phyloP scores from a whole-genome alignment of 2,797 vertebrate genomes.

The Miichthys miiuy region DNA sequence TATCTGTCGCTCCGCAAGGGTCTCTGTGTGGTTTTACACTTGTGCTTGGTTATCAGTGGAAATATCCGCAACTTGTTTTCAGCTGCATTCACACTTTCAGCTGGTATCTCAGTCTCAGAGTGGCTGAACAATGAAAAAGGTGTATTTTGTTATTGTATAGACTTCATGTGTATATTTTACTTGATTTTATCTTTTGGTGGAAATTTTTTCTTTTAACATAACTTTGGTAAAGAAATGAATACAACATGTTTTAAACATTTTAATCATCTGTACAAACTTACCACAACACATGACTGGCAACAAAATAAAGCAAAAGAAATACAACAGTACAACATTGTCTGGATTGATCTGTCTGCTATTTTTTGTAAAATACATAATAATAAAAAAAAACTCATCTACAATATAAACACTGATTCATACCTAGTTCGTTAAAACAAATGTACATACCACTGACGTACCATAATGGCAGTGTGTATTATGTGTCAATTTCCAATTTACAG shows the following conservation, averaged over 20 bases:
- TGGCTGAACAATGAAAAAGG: background rate
- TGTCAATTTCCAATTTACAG: constrained; percentile 64
- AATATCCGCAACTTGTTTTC: constrained; percentile 48
- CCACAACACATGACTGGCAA: constrained; percentile 55
- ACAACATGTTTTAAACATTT: constrained; percentile 64
- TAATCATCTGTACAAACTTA: constrained; percentile 83
- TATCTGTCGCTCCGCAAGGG: background rate
- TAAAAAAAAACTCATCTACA: constrained; percentile 76
- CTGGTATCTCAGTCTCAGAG: background rate
- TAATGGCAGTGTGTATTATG: constrained; percentile 55
- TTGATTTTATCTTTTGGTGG: background rate
- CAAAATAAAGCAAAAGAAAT: constrained; percentile 52
- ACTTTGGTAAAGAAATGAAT: constrained; percentile 7
- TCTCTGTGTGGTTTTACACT: constrained; percentile 58
- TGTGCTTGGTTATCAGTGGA: constrained; percentile 43
- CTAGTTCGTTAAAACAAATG: constrained; percentile 73
- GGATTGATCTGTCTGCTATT: constrained; percentile 50
- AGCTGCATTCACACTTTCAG: background rate
- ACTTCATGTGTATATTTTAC: no score
- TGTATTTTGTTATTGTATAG: background rate
- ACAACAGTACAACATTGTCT: constrained; percentile 42
- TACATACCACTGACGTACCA: constrained; percentile 80
- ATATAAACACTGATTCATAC: constrained; percentile 76
- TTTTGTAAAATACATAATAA: constrained; percentile 65
- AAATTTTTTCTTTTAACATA: background rate